Evolutionary conservation across 2,888 invertebrate genomes (phyloP).

Genomic region (Agonopterix heracliana): DNA sequence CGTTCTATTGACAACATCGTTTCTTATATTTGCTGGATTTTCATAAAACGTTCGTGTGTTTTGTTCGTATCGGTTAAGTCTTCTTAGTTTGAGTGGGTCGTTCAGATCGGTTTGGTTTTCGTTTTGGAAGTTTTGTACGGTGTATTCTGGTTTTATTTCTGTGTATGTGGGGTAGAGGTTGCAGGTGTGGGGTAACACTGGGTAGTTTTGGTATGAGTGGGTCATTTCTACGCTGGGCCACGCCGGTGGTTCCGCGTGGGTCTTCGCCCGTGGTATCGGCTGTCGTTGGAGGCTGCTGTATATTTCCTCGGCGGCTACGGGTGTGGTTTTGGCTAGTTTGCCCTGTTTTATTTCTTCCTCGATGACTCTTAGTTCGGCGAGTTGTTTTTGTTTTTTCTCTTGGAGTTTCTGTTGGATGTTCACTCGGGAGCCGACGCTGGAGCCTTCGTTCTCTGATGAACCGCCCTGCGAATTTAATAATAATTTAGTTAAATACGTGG

Average conservation of each 20-base stretch:
- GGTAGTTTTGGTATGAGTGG: conserved; percentile 68
- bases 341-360: conserved; percentile 93
- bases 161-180: conserved; percentile 62
- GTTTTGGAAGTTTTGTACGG: conserved; percentile 34
- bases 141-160: conserved; percentile 58
- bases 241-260: conserved; percentile 76
- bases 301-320: conserved; percentile 72
- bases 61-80: conserved; percentile 40
- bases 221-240: conserved; percentile 68
- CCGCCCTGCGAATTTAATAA: conserved; percentile 59
- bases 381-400: conserved; percentile 91
- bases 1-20: conserved; percentile 34
- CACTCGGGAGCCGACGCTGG: conserved; percentile 83
- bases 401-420: conserved; percentile 91
- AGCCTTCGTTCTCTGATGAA: conserved; percentile 85
- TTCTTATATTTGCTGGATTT: conserved; percentile 46
- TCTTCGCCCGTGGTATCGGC: conserved; percentile 83
- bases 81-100: conserved; percentile 36
- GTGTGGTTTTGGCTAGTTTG: conserved; percentile 78
- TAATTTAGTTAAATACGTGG: background rate
- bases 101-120: conserved; percentile 23
- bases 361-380: conserved; percentile 84
- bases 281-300: conserved; percentile 74
- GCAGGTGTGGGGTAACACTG: conserved; percentile 51
- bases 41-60: conserved; percentile 53